Conservation (phyloP, 2,113 vertebrate genomes). For the Sphyrna mokarran region DNA sequence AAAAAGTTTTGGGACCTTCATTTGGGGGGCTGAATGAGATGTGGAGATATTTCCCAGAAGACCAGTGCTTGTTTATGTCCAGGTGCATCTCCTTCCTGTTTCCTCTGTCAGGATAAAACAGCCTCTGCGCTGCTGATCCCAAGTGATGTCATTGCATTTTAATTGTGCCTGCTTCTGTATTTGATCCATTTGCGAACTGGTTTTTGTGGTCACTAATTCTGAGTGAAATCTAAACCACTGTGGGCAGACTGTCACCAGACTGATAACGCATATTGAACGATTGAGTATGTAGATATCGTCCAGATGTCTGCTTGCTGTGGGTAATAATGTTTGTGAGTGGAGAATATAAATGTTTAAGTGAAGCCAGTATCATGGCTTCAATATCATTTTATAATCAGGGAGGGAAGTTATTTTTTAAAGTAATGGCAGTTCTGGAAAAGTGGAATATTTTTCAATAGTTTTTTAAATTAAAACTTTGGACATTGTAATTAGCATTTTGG, state of each 20-base stretch:
- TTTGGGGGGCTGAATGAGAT: background rate
- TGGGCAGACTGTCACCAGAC: background rate
- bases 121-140: background rate
- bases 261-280: background rate
- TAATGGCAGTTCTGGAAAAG: background rate
- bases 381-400: background rate
- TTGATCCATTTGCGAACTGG: background rate
- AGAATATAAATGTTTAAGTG: background rate
- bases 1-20: background rate
- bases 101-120: background rate
- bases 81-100: background rate
- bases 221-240: background rate
- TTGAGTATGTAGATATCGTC: background rate
- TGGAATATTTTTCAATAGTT: background rate
- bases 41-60: background rate
- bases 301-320: background rate
- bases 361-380: background rate
- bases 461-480: background rate
- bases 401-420: background rate
- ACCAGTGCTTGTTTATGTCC: background rate
- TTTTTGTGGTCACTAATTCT: background rate
- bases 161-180: background rate
- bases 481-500: background rate
- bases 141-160: background rate
- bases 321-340: background rate